These are phyloP conservation scores for Ibidorhyncha struthersii DNA, from an alignment of 2,113 vertebrate genomes.

Conservation along the genomic window DNA sequence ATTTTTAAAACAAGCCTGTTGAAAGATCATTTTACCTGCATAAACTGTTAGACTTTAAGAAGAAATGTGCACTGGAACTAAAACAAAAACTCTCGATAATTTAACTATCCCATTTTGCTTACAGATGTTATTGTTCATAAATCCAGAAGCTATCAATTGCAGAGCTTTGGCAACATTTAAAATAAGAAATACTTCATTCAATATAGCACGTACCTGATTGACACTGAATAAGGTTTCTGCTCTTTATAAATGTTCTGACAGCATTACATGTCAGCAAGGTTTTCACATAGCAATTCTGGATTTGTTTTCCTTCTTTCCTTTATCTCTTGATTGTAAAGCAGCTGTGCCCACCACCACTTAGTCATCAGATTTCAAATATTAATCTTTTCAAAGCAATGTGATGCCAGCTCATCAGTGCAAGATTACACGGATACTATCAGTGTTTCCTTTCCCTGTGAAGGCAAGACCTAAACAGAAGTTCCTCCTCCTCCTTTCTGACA, in stretches of 20 bases:
- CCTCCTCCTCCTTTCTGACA: slow-evolving; percentile 74
- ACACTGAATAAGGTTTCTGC: slow-evolving; percentile 41
- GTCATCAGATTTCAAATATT: slow-evolving; percentile 47
- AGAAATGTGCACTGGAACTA: not conserved
- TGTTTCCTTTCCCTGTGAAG: slow-evolving; percentile 62
- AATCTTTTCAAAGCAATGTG: slow-evolving; percentile 49
- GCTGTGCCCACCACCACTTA: slow-evolving; percentile 58
- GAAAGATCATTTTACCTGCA: slow-evolving; percentile 16
- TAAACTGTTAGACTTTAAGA: not conserved
- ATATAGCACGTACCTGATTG: slow-evolving; percentile 64
- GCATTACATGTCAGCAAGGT: slow-evolving; percentile 44
- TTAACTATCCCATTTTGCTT: not conserved
- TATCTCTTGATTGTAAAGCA: slow-evolving; percentile 55
- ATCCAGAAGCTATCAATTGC: not conserved
- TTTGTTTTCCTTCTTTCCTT: slow-evolving; percentile 58
- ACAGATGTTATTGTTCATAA: slow-evolving; percentile 12
- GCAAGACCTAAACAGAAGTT: slow-evolving; percentile 70
- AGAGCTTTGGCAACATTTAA: slow-evolving; percentile 33
- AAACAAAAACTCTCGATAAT: not conserved
- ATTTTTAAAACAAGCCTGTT: not conserved
- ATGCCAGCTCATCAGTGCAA: slow-evolving; percentile 52
- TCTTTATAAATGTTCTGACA: slow-evolving; percentile 53
- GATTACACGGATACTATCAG: slow-evolving; percentile 59
- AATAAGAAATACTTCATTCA: slow-evolving; percentile 41
- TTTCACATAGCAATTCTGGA: slow-evolving; percentile 51